Base-by-base conservation (phyloP, 1,140 invertebrate species). In the Meloidogyne exigua region DNA sequence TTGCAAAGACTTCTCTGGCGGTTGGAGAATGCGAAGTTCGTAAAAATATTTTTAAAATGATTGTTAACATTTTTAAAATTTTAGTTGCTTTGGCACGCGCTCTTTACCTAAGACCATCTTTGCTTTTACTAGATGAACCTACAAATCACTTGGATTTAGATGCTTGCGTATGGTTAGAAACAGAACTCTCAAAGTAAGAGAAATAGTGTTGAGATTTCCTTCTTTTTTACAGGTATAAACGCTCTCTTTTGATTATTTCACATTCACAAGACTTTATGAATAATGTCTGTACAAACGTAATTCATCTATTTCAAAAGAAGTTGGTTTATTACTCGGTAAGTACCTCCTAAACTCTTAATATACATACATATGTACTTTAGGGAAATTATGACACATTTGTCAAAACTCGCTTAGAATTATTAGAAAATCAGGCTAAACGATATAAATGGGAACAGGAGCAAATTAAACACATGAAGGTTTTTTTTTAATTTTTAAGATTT, bases 381-480 rank as follows among this genome's bases (percentile, higher is more conserved):
- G 92, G 92, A 84, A 93, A 98, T 89, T 99, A 98, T 88, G 96
- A 99, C 88, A 92, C 93, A 0, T 99, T 98, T 88, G 91, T 96
- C 5, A 91, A 92, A 79, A 97, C 95, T 2, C 90, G 95, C 76
- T 90, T 93, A 90, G 97, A 99, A 88, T 89, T 97, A 78, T 89
- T 98, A 72, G 96, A 99, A 88, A 99, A 99, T 89, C 96, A 99
- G 89, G 94, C 93, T 90, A 99, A 99, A 88, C 93, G 95, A 81
- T 99, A 98, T 88, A 95, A 98, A 83, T 99, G 96, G 96, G 96
- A 99, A 89, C 97, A 99, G 88, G 95, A 97, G 89, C 96, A 99
- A 89, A 98, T 99, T 71, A 91, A 94, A 76, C 94, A 99, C 85
- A 99, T 99, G 96, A 99, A 98, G 91, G 92, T 93, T 87, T 18